Conservation (phyloP, 2,888 invertebrate genomes). For the Oasisia sp. region DNA sequence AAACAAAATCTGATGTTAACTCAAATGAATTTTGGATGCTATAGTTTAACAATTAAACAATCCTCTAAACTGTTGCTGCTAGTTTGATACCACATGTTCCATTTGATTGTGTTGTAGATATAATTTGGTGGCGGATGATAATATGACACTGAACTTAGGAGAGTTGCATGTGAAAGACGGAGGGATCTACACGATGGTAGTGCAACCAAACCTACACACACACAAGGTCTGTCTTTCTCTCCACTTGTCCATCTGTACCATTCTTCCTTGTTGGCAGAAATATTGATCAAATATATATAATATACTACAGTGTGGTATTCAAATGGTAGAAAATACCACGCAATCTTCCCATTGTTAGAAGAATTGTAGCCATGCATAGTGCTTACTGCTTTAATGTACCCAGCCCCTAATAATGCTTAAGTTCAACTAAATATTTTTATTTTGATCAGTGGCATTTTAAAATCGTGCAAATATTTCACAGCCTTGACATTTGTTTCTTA, state of each 20-base stretch:
- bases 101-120: not conserved
- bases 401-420: too few species aligned
- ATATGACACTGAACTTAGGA: not conserved
- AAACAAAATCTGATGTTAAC: too few species aligned
- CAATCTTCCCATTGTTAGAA: not conserved
- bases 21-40: too few species aligned
- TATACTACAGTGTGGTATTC: not conserved
- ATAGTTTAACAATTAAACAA: too few species aligned
- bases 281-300: not conserved
- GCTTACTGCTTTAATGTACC: too few species aligned
- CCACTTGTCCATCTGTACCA: not conserved
- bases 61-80: not conserved
- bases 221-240: not conserved
- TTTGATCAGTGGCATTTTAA: not conserved
- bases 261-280: conserved; percentile 7
- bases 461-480: too few species aligned
- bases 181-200: conserved; percentile 48
- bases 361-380: too few species aligned
- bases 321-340: not conserved
- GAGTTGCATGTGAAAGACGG: conserved; percentile 42
- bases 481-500: too few species aligned
- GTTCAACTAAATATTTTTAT: too few species aligned
- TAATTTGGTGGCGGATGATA: not conserved
- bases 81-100: not conserved
- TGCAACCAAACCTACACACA: conserved; percentile 32